phyloP scores from a whole-genome alignment of 2,888 invertebrate genomes.

The Oasisia sp. region DNA sequence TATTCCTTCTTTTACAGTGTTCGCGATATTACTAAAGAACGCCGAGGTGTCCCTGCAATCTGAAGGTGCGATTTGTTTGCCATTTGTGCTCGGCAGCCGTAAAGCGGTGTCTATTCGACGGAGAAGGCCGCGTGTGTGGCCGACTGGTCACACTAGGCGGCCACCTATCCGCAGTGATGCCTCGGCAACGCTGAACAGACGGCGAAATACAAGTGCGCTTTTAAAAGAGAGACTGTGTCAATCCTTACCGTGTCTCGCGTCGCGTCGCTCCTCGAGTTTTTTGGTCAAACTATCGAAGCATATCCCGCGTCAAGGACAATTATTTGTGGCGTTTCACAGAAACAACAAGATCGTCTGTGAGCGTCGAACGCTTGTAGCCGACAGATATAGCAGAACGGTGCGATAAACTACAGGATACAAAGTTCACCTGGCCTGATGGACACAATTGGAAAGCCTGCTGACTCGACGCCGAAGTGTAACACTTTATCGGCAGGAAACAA shows the following conservation, averaged over 20 bases:
- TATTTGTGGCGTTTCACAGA: background rate
- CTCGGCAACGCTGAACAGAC: background rate
- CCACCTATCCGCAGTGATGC: background rate
- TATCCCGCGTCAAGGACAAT: background rate
- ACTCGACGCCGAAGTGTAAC: background rate
- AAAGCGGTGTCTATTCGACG: background rate
- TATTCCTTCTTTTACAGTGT: background rate
- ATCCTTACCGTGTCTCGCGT: background rate
- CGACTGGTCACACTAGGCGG: background rate
- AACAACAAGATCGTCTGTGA: background rate
- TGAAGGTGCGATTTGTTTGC: constrained; percentile 6
- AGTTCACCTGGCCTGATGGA: background rate
- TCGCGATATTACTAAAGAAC: background rate
- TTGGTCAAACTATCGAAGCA: background rate
- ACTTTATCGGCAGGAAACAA: constrained; percentile 6
- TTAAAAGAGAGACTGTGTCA: background rate
- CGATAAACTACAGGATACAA: constrained; percentile 17
- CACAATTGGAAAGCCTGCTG: background rate
- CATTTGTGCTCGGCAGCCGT: background rate
- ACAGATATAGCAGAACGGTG: background rate
- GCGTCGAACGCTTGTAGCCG: background rate
- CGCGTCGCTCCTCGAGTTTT: background rate
- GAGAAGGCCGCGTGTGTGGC: background rate
- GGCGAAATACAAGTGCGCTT: background rate
- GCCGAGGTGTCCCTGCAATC: background rate